Evolutionary conservation across 2,113 vertebrate genomes (phyloP), one percentile per base, ranked within the genome.

Genomic region (Lichenostomus cassidix): DNA sequence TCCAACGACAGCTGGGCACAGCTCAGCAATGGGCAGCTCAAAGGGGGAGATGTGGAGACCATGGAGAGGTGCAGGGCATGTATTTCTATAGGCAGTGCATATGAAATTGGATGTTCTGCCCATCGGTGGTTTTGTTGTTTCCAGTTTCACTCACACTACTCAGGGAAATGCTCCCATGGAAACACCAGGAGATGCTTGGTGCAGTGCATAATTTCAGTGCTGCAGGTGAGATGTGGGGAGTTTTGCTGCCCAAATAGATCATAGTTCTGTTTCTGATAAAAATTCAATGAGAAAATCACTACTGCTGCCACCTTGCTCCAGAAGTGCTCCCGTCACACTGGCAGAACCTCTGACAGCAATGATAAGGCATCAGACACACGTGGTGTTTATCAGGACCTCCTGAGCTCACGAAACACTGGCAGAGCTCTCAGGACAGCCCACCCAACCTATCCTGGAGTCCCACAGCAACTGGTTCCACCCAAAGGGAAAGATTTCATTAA

Each of bases 41-140:
- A 13, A 31, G 22, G n/a, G 2, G 21, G 10, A 62, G 50, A 81
- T 35, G 2, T 5, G 20, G 68, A n/a, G 24, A 15, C 27, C 2
- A 15, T 35, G 25, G 35, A 33, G 35, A 49, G 27, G 27, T 5
- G 28, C 31, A 62, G 62, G 33, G 31, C 35, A 13, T 0, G 25
- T 12, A 7, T 21, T 67, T 63, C 29, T 19, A 7, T 0, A 2
- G 37, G 28, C n/a, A 56, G 22, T 0, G 9, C 2, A 1, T 2
- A 11, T 1, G 10, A 33, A 84, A 62, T 33, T 1, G 19, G 4
- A 18, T 10, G 18, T 33, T 49, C 52, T 79, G 28, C 50, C 18
- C 5, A 1, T 3, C 11, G 50, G 20, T 28, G 33, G 4, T 3
- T 59, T 31, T 63, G 60, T 22, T 49, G 37, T 14, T 60, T 29